phyloP scores from a whole-genome alignment of 2,888 invertebrate species.

The Callyntrura guangdongensis region DNA sequence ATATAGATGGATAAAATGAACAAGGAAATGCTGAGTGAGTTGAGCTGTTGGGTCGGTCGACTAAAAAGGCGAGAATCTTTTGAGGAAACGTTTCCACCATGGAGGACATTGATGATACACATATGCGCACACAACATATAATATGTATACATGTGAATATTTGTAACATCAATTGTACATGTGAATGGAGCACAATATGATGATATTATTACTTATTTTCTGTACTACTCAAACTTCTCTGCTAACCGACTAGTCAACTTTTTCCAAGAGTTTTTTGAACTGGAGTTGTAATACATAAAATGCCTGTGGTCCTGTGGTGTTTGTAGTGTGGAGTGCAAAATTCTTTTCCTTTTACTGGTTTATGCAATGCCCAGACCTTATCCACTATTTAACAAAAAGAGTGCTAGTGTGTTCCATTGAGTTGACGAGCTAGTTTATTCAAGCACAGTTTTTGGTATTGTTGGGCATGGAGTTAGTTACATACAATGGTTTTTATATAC shows the following conservation, averaged over 20 bases:
- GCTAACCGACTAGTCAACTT: conserved; percentile 11
- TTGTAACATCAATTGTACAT: conserved; percentile 32
- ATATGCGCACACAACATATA: conserved; percentile 29
- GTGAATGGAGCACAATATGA: background rate
- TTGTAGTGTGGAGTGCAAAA: conserved; percentile 31
- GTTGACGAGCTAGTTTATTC: conserved; percentile 36
- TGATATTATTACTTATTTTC: too few relatives aligned
- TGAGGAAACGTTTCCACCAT: conserved; percentile 29
- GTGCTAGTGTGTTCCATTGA: background rate
- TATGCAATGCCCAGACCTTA: background rate
- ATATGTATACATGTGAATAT: background rate
- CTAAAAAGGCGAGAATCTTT: background rate
- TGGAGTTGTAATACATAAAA: conserved; percentile 6
- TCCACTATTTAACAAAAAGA: background rate
- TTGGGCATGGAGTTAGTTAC: conserved; percentile 31
- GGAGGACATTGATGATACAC: background rate
- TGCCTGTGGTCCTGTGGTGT: background rate
- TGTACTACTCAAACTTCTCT: conserved; percentile 9
- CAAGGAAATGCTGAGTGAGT: conserved; percentile 51
- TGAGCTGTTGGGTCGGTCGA: conserved; percentile 18
- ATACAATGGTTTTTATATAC: conserved; percentile 18
- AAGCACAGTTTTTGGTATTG: conserved; percentile 28
- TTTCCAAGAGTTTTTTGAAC: conserved; percentile 40
- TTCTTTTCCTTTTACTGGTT: conserved; percentile 21
- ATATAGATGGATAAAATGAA: conserved; percentile 50